Evolutionary conservation across 1,140 invertebrate genomes (phyloP), one percentile per base, ranked within the genome.

Genomic region (Subanguina moxae): DNA sequence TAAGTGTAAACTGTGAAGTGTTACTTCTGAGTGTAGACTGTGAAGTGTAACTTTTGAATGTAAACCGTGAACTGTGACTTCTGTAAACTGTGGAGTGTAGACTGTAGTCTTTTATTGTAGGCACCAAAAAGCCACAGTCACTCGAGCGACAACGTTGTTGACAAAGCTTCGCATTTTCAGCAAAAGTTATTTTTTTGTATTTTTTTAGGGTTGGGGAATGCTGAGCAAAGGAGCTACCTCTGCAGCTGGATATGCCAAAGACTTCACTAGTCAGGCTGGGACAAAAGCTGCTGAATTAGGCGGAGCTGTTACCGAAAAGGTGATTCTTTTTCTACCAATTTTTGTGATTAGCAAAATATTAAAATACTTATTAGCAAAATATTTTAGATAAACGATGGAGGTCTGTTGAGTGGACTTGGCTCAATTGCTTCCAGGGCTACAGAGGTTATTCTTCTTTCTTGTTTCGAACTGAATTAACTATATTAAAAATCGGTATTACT

Each of bases 161-260:
- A n/a, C n/a, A n/a, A n/a, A n/a, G n/a, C n/a, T n/a, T n/a, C n/a
- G n/a, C n/a, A n/a, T n/a, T n/a, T n/a, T n/a, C n/a, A n/a, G n/a
- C n/a, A n/a, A n/a, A n/a, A n/a, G n/a, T n/a, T n/a, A n/a, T n/a
- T n/a, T n/a, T n/a, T n/a, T n/a, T n/a, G n/a, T n/a, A n/a, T n/a
- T n/a, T n/a, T 76, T 76, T 25, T 32, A 76, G 71, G 78, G 80
- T 19, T 82, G 81, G 81, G 56, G 48, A 15, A 71, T 82, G 73
- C 52, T 82, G 21, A 78, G 75, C 56, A 76, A 77, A 61, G 77
- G 80, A 1, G 80, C 80, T 1, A 66, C 75, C n/a, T 64, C 66
- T 38, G 80, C 80, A 15, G 80, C 80, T 23, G 72, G 59, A 38
- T 52, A 75, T 1, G 80, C 80, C 1, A 82, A 82, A 45, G 80